These are phyloP conservation scores for Lasioglossum zephyrum DNA, from an alignment of 2,888 invertebrate genomes.

Conservation along the genomic window DNA sequence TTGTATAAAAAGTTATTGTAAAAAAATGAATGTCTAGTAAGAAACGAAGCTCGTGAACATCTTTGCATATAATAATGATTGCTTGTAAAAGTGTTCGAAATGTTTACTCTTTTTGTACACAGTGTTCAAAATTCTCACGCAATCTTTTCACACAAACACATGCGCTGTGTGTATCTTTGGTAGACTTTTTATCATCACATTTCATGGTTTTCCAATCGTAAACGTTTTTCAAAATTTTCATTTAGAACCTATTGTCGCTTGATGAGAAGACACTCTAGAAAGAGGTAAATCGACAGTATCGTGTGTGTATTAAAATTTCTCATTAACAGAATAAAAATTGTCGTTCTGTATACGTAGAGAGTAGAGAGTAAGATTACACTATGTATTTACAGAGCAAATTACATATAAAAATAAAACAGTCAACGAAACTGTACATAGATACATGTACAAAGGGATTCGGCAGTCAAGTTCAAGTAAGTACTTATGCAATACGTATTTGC, in stretches of 20 bases:
- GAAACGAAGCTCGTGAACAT: background rate
- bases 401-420: constrained; percentile 1
- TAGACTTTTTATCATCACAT: background rate
- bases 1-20: constrained; percentile 3
- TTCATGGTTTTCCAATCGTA: constrained; percentile 1
- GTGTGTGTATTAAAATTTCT: background rate
- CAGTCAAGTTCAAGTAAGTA: constrained; percentile 37
- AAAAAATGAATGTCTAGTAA: constrained; percentile 8
- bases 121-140: background rate
- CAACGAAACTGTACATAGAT: constrained; percentile 18
- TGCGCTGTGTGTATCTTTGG: background rate
- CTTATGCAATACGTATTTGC: constrained; percentile 18
- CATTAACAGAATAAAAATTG: background rate
- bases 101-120: background rate
- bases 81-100: constrained; percentile 3
- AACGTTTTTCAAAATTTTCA: background rate
- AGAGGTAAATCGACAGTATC: background rate
- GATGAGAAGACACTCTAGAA: background rate
- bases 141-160: background rate
- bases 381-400: constrained; percentile 31
- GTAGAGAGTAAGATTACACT: constrained; percentile 1
- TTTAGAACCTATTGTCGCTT: background rate
- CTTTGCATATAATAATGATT: constrained; percentile 9
- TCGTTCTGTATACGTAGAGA: background rate
- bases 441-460: constrained; percentile 35